Evolutionary conservation across 2,797 vertebrate genomes (phyloP).

Genomic region (Pangasius larnaudii): DNA sequence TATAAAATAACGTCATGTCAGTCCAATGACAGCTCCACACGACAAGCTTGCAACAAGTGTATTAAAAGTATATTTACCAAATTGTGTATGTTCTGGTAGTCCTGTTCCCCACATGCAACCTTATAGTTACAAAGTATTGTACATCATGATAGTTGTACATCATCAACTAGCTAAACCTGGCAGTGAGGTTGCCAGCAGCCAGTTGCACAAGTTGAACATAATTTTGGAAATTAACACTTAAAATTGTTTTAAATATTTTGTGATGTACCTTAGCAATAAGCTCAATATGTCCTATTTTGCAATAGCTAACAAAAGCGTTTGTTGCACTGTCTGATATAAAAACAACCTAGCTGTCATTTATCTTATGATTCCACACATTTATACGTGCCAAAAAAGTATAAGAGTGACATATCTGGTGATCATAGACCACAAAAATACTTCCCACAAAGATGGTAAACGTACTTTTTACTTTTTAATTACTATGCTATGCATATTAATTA

Average conservation of each 20-base stretch:
- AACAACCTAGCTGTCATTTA: not conserved
- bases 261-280: not conserved
- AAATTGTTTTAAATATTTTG: not conserved
- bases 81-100: slow-evolving; percentile 3
- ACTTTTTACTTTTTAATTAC: too few relatives aligned
- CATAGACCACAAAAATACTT: not conserved
- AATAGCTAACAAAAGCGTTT: not conserved
- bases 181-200: not conserved
- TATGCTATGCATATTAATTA: not conserved
- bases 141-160: too few relatives aligned
- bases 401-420: not conserved
- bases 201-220: not conserved
- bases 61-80: not conserved
- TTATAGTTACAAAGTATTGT: not conserved
- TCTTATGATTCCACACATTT: not conserved
- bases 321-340: not conserved
- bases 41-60: not conserved
- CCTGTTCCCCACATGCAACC: not conserved
- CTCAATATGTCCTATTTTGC: not conserved
- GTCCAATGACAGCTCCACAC: not conserved
- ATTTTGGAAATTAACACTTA: not conserved
- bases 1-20: not conserved
- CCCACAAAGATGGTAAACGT: not conserved
- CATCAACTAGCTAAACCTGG: not conserved
- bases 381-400: not conserved